Percentiles rank a stretch among this genome's conserved stretches.
These are phyloP conservation scores for Microplitis deprimator DNA, from an alignment of 2,888 invertebrate genomes.

Conservation along the genomic window DNA sequence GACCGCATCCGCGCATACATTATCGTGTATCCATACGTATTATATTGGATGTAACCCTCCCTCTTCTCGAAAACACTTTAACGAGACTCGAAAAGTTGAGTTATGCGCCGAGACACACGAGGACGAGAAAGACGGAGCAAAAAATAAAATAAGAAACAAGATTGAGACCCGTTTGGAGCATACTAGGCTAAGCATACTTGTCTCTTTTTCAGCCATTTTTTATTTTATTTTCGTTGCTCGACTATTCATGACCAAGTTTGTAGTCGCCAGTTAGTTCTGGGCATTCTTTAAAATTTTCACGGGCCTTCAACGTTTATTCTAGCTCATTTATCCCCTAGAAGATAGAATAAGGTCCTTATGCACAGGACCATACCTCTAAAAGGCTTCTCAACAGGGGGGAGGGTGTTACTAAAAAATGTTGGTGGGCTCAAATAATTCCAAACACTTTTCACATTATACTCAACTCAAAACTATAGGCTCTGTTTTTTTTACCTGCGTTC, in stretches of 20 bases:
- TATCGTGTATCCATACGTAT: no score
- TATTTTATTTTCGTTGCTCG: not conserved
- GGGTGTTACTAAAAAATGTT: no score
- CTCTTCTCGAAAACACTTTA: constrained; percentile 35
- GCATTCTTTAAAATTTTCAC: constrained; percentile 47
- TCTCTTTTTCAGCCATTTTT: not conserved
- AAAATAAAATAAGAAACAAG: constrained; percentile 27
- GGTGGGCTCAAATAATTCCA: no score
- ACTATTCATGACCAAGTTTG: constrained; percentile 5
- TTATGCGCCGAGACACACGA: constrained; percentile 42
- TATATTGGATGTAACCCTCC: not conserved
- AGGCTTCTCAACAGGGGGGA: not conserved
- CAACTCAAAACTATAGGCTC: no score
- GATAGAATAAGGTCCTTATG: constrained; percentile 48
- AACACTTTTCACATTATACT: no score
- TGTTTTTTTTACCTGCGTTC: no score
- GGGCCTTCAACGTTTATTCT: constrained; percentile 55
- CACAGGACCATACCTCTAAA: no score
- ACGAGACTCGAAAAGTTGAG: constrained; percentile 46
- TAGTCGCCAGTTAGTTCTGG: constrained; percentile 40
- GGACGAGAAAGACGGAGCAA: constrained; percentile 48
- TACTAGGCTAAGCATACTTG: not conserved
- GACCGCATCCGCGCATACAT: no score
- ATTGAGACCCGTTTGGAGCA: not conserved
- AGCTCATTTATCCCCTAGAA: constrained; percentile 58